These are phyloP conservation scores for Pollenia labialis DNA, from an alignment of 2,888 invertebrate species.

Conservation along the genomic window DNA sequence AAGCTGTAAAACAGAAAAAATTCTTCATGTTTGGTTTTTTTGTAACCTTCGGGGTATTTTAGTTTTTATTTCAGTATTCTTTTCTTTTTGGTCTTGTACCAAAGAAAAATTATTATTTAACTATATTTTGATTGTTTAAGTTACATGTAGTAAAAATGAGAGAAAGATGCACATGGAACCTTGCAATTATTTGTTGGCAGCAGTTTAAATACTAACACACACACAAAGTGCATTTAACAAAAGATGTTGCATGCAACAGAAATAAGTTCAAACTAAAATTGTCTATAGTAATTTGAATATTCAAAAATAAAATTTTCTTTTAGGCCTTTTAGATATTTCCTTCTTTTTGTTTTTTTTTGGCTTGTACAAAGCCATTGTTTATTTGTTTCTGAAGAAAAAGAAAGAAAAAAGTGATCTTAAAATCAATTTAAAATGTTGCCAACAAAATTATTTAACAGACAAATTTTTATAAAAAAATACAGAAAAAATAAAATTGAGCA, in stretches of 20 bases:
- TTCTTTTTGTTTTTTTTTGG: no score
- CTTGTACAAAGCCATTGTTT: not conserved
- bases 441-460: slow-evolving; percentile 29
- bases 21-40: slow-evolving; percentile 26
- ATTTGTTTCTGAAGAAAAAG: not conserved
- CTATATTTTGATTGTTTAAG: slow-evolving; percentile 71
- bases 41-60: slow-evolving; percentile 55
- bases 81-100: slow-evolving; percentile 24
- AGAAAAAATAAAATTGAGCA: not conserved
- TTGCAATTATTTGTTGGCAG: slow-evolving; percentile 47
- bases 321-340: slow-evolving; percentile 3
- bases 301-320: slow-evolving; percentile 36
- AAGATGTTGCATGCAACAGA: slow-evolving; percentile 50
- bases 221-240: not conserved
- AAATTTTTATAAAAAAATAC: slow-evolving; percentile 18
- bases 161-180: slow-evolving; percentile 37
- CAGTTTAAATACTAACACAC: not conserved
- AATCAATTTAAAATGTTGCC: slow-evolving; percentile 43
- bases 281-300: slow-evolving; percentile 44
- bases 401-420: not conserved
- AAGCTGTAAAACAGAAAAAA: slow-evolving; percentile 4
- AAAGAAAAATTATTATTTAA: slow-evolving; percentile 72
- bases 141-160: slow-evolving; percentile 29
- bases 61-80: slow-evolving; percentile 2
- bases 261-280: not conserved